Evolutionary conservation across 2,888 invertebrate genomes (phyloP).

Genomic region (Spisula solida): DNA sequence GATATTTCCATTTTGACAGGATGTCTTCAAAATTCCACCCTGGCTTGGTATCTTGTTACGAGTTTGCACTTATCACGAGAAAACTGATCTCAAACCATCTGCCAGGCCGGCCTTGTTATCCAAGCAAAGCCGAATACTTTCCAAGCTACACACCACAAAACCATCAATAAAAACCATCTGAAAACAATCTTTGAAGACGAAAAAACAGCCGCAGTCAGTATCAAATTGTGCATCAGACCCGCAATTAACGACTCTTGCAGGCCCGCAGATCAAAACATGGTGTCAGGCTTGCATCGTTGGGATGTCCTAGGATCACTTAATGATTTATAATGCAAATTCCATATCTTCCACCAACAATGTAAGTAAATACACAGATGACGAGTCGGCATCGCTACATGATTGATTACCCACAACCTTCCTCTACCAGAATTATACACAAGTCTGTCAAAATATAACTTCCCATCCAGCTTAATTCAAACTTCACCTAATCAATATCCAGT

Average conservation of each 20-base stretch:
- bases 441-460: conserved; percentile 35
- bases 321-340: conserved; percentile 69
- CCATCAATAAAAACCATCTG: conserved; percentile 53
- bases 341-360: conserved; percentile 43
- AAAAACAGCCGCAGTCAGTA: conserved; percentile 62
- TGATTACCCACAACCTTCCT: conserved; percentile 25
- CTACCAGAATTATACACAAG: conserved; percentile 33
- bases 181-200: conserved; percentile 62
- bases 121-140: conserved; percentile 45
- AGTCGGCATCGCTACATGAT: conserved; percentile 19
- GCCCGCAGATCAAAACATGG: conserved; percentile 68
- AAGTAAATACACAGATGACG: conserved; percentile 43
- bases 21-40: conserved; percentile 25
- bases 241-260: conserved; percentile 64
- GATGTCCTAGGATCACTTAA: conserved; percentile 63
- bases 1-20: conserved; percentile 19
- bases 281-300: conserved; percentile 59
- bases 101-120: conserved; percentile 48
- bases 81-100: conserved; percentile 51
- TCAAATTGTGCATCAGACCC: conserved; percentile 55
- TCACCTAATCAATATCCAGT: conserved; percentile 40
- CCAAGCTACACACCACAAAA: conserved; percentile 37
- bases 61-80: conserved; percentile 44
- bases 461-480: background rate
- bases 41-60: background rate